Conservation (phyloP, 2,113 vertebrate species). For the Pimephales promelas region DNA sequence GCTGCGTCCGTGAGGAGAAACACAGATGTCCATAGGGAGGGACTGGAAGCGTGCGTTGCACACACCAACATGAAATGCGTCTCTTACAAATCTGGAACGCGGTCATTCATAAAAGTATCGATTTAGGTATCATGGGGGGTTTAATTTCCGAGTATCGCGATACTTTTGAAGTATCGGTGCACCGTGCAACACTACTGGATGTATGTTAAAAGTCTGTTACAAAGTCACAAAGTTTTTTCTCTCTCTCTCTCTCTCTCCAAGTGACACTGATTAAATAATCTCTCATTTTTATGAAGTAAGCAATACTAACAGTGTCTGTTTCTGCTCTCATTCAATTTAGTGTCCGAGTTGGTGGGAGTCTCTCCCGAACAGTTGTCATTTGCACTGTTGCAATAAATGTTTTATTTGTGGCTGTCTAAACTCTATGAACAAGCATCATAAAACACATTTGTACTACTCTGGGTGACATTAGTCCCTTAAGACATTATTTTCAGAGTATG, state of each 20-base stretch:
- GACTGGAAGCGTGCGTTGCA: too few relatives aligned
- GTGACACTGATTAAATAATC: slow-evolving; percentile 12
- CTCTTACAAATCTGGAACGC: too few relatives aligned
- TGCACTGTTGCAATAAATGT: slow-evolving; percentile 3
- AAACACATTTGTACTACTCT: slow-evolving; percentile 9
- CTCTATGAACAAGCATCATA: background rate
- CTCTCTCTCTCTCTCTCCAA: background rate
- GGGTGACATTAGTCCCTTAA: background rate
- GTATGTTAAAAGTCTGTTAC: background rate
- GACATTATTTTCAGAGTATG: background rate
- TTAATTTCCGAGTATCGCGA: too few relatives aligned
- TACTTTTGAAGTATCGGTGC: too few relatives aligned
- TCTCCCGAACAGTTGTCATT: slow-evolving; percentile 11
- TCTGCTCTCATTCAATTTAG: slow-evolving; percentile 4
- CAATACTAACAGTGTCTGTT: background rate
- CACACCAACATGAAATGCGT: too few relatives aligned
- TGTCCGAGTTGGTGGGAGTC: background rate
- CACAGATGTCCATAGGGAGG: too few relatives aligned
- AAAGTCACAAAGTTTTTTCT: too few relatives aligned
- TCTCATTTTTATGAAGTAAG: background rate
- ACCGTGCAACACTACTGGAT: too few relatives aligned
- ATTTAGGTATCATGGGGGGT: too few relatives aligned
- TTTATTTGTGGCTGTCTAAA: slow-evolving; percentile 10
- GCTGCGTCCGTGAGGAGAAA: too few relatives aligned
- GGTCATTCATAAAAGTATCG: too few relatives aligned